Percentiles rank a stretch among this genome's conserved stretches.
Evolutionary conservation across 1,140 invertebrate genomes (phyloP).

Genomic region (Schlechtendalia chinensis): DNA sequence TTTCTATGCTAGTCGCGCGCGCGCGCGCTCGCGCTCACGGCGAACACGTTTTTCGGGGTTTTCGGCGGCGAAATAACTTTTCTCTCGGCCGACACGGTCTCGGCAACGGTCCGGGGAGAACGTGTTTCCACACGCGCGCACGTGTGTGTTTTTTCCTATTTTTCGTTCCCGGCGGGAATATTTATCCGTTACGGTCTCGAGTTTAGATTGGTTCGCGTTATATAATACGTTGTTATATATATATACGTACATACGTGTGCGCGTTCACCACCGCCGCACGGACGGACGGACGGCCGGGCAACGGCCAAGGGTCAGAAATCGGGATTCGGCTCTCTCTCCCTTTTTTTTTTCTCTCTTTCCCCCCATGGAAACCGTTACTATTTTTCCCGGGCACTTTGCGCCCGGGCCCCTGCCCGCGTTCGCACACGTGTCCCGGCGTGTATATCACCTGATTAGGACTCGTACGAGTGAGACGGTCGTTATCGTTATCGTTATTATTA

Average conservation of each 20-base stretch:
- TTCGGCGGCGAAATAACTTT: conserved; percentile 41
- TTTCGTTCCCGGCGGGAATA: conserved; percentile 41
- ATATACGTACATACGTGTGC: not conserved
- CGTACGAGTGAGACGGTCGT: not conserved
- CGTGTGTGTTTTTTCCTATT: conserved; percentile 44
- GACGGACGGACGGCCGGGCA: not conserved
- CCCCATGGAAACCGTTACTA: not conserved
- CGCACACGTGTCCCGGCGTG: conserved; percentile 21
- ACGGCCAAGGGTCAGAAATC: conserved; percentile 29
- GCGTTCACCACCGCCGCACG: no score
- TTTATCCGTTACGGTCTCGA: conserved; percentile 45
- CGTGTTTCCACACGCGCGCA: no score
- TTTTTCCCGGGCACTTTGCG: conserved; percentile 26
- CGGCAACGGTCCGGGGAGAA: no score
- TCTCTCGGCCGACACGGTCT: no score
- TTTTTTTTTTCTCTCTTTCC: not conserved
- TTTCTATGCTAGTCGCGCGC: conserved; percentile 39
- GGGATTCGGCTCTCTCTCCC: conserved; percentile 15
- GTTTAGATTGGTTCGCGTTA: conserved; percentile 27
- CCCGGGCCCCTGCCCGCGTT: not conserved
- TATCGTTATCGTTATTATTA: conserved; percentile 12
- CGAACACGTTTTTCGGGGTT: not conserved
- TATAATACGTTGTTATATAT: not conserved
- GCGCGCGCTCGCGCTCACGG: not conserved
- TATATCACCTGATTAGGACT: conserved; percentile 39